A percentile compares a stretch with the other conserved stretches of the same genome.
Evolutionary conservation across 2,888 invertebrate species (phyloP).

Genomic region (Drosophila dives): DNA sequence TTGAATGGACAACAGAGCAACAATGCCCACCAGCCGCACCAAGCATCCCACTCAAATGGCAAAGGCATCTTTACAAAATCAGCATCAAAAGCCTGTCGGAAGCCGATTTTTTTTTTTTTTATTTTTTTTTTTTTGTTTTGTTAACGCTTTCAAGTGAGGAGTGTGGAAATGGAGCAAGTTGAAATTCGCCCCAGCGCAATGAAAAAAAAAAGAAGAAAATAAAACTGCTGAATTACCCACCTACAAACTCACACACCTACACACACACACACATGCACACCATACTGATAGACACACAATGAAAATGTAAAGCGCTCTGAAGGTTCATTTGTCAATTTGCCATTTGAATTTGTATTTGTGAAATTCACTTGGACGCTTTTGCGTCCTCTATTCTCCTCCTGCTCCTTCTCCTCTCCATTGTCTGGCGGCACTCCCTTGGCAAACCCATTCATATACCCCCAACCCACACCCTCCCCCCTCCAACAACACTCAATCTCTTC

Average conservation of each 20-base stretch:
- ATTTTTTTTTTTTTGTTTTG: constrained; percentile 40
- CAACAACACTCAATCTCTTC: background rate
- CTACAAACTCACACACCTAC: constrained; percentile 5
- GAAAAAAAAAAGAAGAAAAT: background rate
- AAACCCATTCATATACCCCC: constrained; percentile 15
- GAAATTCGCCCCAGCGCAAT: constrained; percentile 41
- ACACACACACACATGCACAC: constrained; percentile 3
- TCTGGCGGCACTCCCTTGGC: constrained; percentile 1
- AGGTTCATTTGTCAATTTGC: constrained; percentile 79
- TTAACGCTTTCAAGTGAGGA: constrained; percentile 57
- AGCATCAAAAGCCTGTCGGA: constrained; percentile 78
- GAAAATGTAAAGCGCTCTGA: constrained; percentile 77
- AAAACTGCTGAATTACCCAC: constrained; percentile 51
- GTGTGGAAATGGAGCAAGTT: constrained; percentile 51
- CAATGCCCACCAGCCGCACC: constrained; percentile 42
- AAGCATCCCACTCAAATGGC: constrained; percentile 11
- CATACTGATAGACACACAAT: constrained; percentile 58
- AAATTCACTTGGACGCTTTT: constrained; percentile 79
- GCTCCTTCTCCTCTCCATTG: constrained; percentile 13
- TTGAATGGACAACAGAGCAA: constrained; percentile 36
- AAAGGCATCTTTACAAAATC: constrained; percentile 74
- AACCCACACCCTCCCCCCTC: background rate
- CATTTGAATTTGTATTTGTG: constrained; percentile 80
- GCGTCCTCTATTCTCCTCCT: constrained; percentile 21
- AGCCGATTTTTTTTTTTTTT: constrained; percentile 27